Evolutionary conservation across 2,888 invertebrate genomes (phyloP).

Genomic region (Diaperis boleti): DNA sequence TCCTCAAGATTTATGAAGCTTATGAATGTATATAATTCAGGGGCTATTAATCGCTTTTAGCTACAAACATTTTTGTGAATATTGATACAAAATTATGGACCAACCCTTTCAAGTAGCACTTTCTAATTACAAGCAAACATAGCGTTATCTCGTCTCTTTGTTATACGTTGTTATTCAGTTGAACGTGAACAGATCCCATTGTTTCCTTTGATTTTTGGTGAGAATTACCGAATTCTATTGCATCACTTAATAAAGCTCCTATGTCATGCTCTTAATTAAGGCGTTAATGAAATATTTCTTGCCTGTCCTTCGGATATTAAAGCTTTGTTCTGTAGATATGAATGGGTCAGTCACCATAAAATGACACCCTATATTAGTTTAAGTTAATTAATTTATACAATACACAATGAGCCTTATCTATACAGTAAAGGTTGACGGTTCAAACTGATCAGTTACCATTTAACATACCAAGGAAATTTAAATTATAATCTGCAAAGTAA

Average conservation of each 20-base stretch:
- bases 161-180: not conserved
- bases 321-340: not conserved
- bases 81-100: too few species aligned
- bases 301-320: slow-evolving; percentile 9
- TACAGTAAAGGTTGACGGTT: too few species aligned
- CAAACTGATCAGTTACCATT: too few species aligned
- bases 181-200: slow-evolving; percentile 5
- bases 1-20: too few species aligned
- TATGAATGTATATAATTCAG: too few species aligned
- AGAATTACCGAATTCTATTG: slow-evolving; percentile 1
- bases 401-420: too few species aligned
- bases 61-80: too few species aligned
- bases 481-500: too few species aligned
- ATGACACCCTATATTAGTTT: slow-evolving; percentile 10
- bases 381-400: too few species aligned
- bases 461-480: too few species aligned
- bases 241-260: slow-evolving; percentile 12
- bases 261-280: slow-evolving; percentile 10
- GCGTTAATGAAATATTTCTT: slow-evolving; percentile 22
- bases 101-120: not conserved
- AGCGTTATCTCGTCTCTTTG: not conserved
- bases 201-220: slow-evolving; percentile 15
- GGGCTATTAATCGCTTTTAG: too few species aligned
- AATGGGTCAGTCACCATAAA: slow-evolving; percentile 1
- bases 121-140: not conserved